Percentiles rank a stretch among this genome's conserved stretches.
Conservation (phyloP, 1,140 invertebrate species). For the Ceratitis capitata region DNA sequence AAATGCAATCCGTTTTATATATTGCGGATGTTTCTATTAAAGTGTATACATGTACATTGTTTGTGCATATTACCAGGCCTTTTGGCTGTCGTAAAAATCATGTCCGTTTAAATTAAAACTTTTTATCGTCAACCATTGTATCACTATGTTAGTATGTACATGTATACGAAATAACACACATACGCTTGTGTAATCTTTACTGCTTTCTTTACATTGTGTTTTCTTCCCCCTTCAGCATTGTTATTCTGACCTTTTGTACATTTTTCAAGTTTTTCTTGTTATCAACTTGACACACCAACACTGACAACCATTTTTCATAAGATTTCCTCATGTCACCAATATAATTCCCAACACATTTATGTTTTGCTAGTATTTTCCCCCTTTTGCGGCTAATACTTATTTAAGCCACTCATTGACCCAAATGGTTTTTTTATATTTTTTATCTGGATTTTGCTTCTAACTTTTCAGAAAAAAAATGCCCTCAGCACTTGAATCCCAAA, state of each 20-base stretch:
- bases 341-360: not conserved
- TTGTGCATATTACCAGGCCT: not conserved
- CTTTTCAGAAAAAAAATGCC: not conserved
- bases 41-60: not conserved
- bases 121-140: not conserved
- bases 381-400: not conserved
- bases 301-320: conserved; percentile 63
- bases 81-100: not conserved
- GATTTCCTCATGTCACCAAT: conserved; percentile 41
- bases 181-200: not conserved
- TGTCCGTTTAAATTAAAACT: not conserved
- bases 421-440: not conserved
- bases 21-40: not conserved
- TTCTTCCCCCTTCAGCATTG: not conserved
- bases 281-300: conserved; percentile 61
- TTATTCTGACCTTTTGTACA: not conserved
- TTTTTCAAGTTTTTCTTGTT: conserved; percentile 47
- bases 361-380: not conserved
- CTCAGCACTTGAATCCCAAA: not conserved
- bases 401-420: not conserved
- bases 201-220: not conserved
- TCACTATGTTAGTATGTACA: not conserved
- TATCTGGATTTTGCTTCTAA: not conserved
- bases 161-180: not conserved
- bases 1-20: too few species aligned